A percentile compares a stretch with the other conserved stretches of the same genome.
Evolutionary conservation across 23 tunicate species (phyloP).

Genomic region (Trididemnum miniatum): DNA sequence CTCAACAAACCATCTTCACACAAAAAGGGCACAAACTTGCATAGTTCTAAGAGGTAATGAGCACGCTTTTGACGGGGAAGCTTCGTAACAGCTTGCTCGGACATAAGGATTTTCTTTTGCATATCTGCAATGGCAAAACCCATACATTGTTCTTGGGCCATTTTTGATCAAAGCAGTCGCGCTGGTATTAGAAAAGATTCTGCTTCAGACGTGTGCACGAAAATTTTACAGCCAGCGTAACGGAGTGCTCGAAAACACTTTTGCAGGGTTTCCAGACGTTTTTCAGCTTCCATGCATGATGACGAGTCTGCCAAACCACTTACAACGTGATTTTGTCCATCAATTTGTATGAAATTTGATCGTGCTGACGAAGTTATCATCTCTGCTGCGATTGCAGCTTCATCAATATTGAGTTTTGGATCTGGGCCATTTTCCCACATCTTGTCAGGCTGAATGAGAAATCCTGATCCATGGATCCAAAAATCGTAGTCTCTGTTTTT

Average conservation of each 20-base stretch:
- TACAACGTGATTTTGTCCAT: background rate
- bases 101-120: background rate
- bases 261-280: background rate
- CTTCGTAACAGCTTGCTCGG: background rate
- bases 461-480: slow-evolving; percentile 1
- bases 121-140: background rate
- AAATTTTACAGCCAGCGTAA: background rate
- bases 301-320: background rate
- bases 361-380: background rate
- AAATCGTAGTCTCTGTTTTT: background rate
- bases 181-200: background rate
- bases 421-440: background rate
- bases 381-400: background rate
- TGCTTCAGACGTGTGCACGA: background rate
- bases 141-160: background rate
- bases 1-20: background rate
- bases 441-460: background rate
- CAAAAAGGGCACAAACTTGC: background rate
- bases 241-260: background rate
- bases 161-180: background rate
- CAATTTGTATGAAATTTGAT: background rate
- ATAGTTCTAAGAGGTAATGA: background rate
- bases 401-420: background rate
- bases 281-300: slow-evolving; percentile 3
- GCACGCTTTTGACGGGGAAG: background rate